phyloP scores from a whole-genome alignment of 2,888 invertebrate genomes.

The Choristoneura rosaceana region DNA sequence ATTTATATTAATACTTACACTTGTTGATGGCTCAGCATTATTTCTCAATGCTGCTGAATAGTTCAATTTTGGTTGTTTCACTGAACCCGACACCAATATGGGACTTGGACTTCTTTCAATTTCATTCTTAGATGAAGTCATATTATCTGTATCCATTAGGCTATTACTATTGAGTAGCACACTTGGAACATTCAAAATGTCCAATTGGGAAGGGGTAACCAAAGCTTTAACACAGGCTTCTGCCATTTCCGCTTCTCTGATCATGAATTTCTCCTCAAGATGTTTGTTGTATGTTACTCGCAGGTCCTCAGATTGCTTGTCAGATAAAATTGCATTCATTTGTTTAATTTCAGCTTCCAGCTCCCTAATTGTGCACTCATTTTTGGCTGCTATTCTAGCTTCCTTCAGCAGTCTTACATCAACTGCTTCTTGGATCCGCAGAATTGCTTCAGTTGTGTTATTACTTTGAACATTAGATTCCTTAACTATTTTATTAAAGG shows the following conservation, averaged over 20 bases:
- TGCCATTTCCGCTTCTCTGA: conserved; percentile 73
- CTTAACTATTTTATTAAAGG: conserved; percentile 75
- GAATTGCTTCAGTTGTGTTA: conserved; percentile 73
- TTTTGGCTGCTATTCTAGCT: conserved; percentile 73
- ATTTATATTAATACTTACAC: conserved; percentile 63
- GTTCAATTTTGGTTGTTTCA: conserved; percentile 61
- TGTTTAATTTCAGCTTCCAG: conserved; percentile 79
- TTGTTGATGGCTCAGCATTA: conserved; percentile 64
- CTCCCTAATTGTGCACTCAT: conserved; percentile 73
- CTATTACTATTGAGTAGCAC: conserved; percentile 60
- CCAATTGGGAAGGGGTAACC: conserved; percentile 63
- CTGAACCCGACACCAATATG: conserved; percentile 55
- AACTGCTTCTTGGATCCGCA: conserved; percentile 76
- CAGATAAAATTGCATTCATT: conserved; percentile 74
- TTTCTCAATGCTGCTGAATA: conserved; percentile 74
- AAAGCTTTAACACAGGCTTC: conserved; percentile 74
- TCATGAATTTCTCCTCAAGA: conserved; percentile 63
- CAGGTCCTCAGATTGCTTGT: conserved; percentile 70
- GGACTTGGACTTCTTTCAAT: conserved; percentile 63
- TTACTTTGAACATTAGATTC: conserved; percentile 73
- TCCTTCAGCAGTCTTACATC: conserved; percentile 71
- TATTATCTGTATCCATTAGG: conserved; percentile 56
- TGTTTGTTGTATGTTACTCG: conserved; percentile 64
- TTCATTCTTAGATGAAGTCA: conserved; percentile 58
- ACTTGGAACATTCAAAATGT: conserved; percentile 68